Conservation (phyloP, 2,113 vertebrate genomes). For the Nothocercus nigrocapillus region DNA sequence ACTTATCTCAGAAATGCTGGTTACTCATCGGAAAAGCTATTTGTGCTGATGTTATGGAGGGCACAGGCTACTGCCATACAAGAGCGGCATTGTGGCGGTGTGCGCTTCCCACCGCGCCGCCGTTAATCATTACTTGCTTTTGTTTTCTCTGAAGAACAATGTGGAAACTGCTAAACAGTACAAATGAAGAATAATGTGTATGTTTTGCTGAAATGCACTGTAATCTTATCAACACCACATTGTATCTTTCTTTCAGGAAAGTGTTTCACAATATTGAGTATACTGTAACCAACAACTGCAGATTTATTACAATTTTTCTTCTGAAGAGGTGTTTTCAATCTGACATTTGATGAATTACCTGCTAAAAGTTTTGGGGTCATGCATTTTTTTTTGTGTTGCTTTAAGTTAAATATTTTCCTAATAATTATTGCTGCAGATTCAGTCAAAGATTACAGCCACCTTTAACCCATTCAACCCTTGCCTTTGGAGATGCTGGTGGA, state of each 20-base stretch:
- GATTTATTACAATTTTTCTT: background rate
- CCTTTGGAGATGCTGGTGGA: background rate
- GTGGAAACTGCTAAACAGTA: constrained; percentile 32
- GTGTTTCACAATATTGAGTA: background rate
- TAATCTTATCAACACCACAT: constrained; percentile 23
- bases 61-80: constrained; percentile 51
- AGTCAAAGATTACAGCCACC: constrained; percentile 1
- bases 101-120: constrained; percentile 61
- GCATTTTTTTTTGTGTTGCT: background rate
- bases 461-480: constrained; percentile 4
- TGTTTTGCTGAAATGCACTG: constrained; percentile 50
- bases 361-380: background rate
- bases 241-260: background rate
- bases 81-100: constrained; percentile 52
- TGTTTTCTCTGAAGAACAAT: constrained; percentile 48
- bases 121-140: constrained; percentile 72
- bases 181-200: constrained; percentile 61
- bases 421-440: background rate
- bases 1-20: constrained; percentile 70
- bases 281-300: constrained; percentile 12
- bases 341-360: background rate
- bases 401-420: constrained; percentile 36
- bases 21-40: constrained; percentile 75
- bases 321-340: background rate
- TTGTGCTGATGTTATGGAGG: constrained; percentile 63